A percentile compares a stretch with the other conserved stretches of the same genome.
Evolutionary conservation across 2,113 vertebrate genomes (phyloP).

Genomic region (Psammodynastes pulverulentus): DNA sequence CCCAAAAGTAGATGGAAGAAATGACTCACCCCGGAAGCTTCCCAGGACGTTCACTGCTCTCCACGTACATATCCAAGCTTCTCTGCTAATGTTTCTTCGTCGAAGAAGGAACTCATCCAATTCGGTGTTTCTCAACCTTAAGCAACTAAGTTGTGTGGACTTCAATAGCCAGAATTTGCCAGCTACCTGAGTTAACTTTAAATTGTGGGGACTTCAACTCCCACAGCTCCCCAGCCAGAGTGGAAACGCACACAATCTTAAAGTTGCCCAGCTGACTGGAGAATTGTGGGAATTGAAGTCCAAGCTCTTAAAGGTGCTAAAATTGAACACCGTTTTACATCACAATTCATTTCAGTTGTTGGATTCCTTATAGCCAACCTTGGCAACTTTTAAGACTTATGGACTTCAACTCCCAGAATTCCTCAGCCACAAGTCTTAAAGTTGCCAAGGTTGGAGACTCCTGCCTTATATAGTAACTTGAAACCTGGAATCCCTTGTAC

Average conservation of each 20-base stretch:
- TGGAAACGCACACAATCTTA: background rate
- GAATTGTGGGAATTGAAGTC: background rate
- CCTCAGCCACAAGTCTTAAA: no score
- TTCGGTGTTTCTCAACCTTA: background rate
- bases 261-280: background rate
- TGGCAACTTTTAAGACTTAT: no score
- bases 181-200: background rate
- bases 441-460: no score
- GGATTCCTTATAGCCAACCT: no score
- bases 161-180: background rate
- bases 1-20: background rate
- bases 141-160: background rate
- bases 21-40: background rate
- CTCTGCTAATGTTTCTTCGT: background rate
- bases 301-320: background rate
- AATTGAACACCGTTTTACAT: background rate
- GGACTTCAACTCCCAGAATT: no score
- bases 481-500: background rate
- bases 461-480: background rate
- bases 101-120: background rate
- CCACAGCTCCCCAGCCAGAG: background rate
- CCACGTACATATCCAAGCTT: no score
- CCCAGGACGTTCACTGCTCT: background rate
- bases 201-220: background rate
- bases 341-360: background rate